Conservation (phyloP, 1,140 invertebrate species). For the Ceratosolen solmsi region DNA sequence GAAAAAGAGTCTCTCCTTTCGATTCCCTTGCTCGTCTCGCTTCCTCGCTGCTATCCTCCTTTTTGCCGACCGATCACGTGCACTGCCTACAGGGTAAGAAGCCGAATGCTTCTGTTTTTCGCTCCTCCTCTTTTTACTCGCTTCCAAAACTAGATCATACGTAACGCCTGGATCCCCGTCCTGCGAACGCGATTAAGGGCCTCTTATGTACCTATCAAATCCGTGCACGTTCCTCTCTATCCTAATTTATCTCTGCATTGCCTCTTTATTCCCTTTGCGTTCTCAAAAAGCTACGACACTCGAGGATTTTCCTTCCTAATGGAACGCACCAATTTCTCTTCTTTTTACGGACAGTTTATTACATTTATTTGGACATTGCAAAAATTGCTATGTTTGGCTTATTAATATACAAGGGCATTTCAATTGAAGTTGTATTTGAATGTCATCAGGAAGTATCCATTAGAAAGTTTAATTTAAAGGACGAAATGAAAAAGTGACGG, state of each 20-base stretch:
- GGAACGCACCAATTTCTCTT: neutral
- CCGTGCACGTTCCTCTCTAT: neutral
- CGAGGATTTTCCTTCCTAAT: neutral
- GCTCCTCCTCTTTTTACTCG: neutral
- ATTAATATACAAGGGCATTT: too few relatives aligned
- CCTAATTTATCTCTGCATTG: neutral
- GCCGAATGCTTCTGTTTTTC: slow-evolving; percentile 1
- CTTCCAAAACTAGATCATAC: slow-evolving; percentile 9
- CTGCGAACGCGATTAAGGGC: neutral
- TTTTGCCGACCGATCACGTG: neutral
- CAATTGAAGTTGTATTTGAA: neutral
- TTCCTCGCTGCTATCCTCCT: neutral
- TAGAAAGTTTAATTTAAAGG: neutral
- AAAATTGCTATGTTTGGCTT: too few relatives aligned
- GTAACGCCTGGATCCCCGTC: neutral
- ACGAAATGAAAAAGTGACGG: neutral
- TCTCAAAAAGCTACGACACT: neutral
- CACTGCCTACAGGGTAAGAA: slow-evolving; percentile 9
- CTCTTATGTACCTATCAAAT: neutral
- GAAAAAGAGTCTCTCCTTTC: neutral
- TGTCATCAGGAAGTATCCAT: neutral
- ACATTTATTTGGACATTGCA: too few relatives aligned
- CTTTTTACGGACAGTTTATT: neutral
- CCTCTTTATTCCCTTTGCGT: neutral
- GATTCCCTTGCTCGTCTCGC: slow-evolving; percentile 13